Base-by-base conservation (phyloP, 2,888 invertebrate species). In the Plutella xylostella region DNA sequence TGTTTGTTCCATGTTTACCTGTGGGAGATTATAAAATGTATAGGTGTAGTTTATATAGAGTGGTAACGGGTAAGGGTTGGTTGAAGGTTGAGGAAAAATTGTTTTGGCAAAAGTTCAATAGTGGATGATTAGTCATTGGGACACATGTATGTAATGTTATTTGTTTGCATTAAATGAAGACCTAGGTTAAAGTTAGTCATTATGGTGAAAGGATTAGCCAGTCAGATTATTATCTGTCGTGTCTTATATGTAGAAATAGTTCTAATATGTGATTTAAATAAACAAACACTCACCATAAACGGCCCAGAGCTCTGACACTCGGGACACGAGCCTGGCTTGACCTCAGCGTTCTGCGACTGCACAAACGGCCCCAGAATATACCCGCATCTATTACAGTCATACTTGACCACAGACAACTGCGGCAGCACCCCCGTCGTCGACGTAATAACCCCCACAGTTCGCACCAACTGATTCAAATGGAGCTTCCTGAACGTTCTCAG, bases 1-100 rank as follows among this genome's bases (percentile, higher is more conserved):
- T 0, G 99, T 99, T 91, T 98, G 92, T 67, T 98, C 98, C 96
- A 98, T 98, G 70, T 99, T 99, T 20, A 99, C 92, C 90, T 96
- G 76, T 2, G 12, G 21, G 14, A 20, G n/a, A 20, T 38, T 21
- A 34, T 3, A 14, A 17, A 17, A 2, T 4, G 7, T 34, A 34
- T 33, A 33, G 5, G n/a, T 33, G 5, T n/a, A n/a, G n/a, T n/a
- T n/a, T n/a, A n/a, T n/a, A n/a, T n/a, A n/a, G n/a, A n/a, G n/a
- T n/a, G n/a, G n/a, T n/a, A n/a, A n/a, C n/a, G n/a, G n/a, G n/a
- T n/a, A n/a, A n/a, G n/a, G n/a, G n/a, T n/a, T n/a, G n/a, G n/a
- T n/a, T n/a, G n/a, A n/a, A n/a, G n/a, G n/a, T n/a, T n/a, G n/a
- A n/a, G n/a, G n/a, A n/a, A n/a, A n/a, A n/a, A n/a, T n/a, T n/a